phyloP scores from a whole-genome alignment of 2,113 vertebrate genomes.

The Scomber scombrus region DNA sequence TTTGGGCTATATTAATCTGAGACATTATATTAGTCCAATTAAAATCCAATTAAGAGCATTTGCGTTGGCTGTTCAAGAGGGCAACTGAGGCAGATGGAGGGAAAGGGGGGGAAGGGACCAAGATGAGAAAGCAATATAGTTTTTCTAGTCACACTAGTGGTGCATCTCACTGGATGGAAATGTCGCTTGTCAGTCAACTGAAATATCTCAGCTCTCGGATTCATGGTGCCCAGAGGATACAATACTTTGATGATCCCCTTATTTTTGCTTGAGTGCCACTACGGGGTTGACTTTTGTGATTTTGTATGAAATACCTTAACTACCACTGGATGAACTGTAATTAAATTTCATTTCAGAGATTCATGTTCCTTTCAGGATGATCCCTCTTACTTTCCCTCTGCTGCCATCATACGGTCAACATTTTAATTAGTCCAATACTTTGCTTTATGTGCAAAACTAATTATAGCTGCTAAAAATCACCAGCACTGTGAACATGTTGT shows the following conservation, averaged over 20 bases:
- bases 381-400: too few species aligned
- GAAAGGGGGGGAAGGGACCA: background rate
- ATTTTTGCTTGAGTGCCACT: too few species aligned
- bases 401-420: too few species aligned
- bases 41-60: constrained; percentile 35
- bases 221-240: background rate
- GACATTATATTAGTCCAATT: constrained; percentile 53
- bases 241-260: too few species aligned
- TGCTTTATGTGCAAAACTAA: too few species aligned
- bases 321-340: background rate
- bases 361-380: background rate
- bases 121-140: background rate
- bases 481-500: too few species aligned
- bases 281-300: too few species aligned
- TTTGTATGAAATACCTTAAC: too few species aligned
- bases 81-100: constrained; percentile 4
- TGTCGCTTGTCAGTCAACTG: too few species aligned
- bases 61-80: constrained; percentile 16
- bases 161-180: background rate
- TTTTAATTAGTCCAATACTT: too few species aligned
- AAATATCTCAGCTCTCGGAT: background rate
- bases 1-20: constrained; percentile 50
- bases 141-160: background rate
- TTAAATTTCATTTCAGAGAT: background rate
- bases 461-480: too few species aligned